Evolutionary conservation across 1,140 invertebrate species (phyloP).

Genomic region (Drosophila auraria): DNA sequence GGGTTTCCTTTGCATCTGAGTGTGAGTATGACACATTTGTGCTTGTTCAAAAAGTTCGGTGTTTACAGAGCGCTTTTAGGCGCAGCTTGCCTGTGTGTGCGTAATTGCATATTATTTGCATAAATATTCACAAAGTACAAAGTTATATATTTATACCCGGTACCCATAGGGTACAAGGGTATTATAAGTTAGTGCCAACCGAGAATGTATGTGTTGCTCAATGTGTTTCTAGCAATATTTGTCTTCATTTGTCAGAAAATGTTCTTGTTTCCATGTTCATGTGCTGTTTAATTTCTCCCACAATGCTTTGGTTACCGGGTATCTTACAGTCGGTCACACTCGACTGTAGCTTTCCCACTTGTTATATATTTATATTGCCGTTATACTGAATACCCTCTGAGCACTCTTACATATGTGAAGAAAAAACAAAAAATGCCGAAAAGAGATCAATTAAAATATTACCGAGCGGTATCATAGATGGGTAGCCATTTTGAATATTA

Average conservation of each 20-base stretch:
- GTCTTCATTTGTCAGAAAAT: too few relatives aligned
- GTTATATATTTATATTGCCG: background rate
- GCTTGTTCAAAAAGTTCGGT: conserved; percentile 62
- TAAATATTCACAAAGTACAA: conserved; percentile 76
- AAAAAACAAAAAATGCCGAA: conserved; percentile 19
- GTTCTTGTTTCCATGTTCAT: too few relatives aligned
- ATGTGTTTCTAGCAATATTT: too few relatives aligned
- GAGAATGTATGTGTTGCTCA: too few relatives aligned
- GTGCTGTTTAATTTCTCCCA: too few relatives aligned
- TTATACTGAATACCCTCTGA: conserved; percentile 17
- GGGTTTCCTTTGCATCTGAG: conserved; percentile 8
- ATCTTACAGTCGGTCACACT: too few relatives aligned
- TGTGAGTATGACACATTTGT: conserved; percentile 64
- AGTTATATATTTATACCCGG: conserved; percentile 20
- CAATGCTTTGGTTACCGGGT: too few relatives aligned
- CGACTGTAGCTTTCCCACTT: too few relatives aligned
- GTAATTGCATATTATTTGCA: conserved; percentile 82
- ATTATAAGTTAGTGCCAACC: too few relatives aligned
- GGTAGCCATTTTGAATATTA: background rate
- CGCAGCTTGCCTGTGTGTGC: conserved; percentile 40
- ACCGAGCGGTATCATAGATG: background rate
- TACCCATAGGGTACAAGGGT: too few relatives aligned
- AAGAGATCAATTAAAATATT: conserved; percentile 11
- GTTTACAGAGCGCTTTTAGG: conserved; percentile 72
- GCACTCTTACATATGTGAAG: conserved; percentile 9